Conservation (phyloP, 2,888 invertebrate species). For the Sinotaia quadrata region DNA sequence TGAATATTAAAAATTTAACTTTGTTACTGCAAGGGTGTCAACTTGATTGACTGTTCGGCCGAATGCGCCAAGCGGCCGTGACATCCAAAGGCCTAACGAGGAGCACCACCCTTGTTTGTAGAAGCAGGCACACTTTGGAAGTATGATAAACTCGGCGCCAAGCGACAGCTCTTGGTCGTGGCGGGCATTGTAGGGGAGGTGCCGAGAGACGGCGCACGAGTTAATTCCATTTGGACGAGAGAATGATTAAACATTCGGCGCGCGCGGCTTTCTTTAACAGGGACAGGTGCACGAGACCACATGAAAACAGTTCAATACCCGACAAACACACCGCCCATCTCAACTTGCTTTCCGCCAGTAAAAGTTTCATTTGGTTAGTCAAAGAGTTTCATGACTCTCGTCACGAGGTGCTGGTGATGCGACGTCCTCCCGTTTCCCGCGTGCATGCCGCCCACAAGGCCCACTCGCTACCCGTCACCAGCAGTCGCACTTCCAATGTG, state of each 20-base stretch:
- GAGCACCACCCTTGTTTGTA: not conserved
- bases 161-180: not conserved
- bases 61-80: not conserved
- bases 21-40: too few relatives aligned
- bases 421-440: constrained; percentile 26
- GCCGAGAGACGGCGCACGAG: not conserved
- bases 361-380: constrained; percentile 28
- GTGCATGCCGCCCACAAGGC: constrained; percentile 25
- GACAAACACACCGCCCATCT: constrained; percentile 17
- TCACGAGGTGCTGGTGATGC: constrained; percentile 8
- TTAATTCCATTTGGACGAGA: constrained; percentile 13
- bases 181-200: not conserved
- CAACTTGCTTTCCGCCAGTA: constrained; percentile 13
- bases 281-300: constrained; percentile 14
- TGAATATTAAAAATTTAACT: too few relatives aligned
- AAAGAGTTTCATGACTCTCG: not conserved
- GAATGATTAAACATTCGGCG: not conserved
- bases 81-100: not conserved
- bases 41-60: not conserved
- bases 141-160: not conserved
- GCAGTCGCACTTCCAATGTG: constrained; percentile 24
- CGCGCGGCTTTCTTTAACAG: not conserved
- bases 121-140: not conserved
- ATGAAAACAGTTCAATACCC: constrained; percentile 12
- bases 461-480: not conserved